Evolutionary conservation across 2,888 invertebrate genomes (phyloP).

Genomic region (Andrena praecox): DNA sequence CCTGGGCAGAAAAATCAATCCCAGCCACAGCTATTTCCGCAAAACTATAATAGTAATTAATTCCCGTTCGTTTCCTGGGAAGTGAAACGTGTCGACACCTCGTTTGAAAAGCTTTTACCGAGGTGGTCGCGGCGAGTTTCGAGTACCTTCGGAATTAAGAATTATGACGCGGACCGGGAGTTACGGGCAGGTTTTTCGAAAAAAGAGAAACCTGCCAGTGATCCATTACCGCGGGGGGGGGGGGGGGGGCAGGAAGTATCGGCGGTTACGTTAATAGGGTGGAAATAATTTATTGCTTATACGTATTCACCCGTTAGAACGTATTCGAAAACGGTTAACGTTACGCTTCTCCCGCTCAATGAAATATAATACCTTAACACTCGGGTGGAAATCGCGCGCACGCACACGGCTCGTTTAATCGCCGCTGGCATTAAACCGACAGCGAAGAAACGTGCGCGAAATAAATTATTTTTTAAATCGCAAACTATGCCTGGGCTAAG

Average conservation of each 20-base stretch:
- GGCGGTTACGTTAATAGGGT: conserved; percentile 43
- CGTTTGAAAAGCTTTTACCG: conserved; percentile 46
- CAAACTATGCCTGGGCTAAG: conserved; percentile 2
- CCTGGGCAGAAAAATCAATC: background rate
- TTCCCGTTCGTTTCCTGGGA: background rate
- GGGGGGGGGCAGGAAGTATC: conserved; percentile 33
- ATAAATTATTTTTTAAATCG: conserved; percentile 22
- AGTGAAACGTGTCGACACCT: conserved; percentile 42
- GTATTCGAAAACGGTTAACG: background rate
- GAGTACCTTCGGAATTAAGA: conserved; percentile 43
- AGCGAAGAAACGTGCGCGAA: conserved; percentile 17
- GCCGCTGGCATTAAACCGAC: conserved; percentile 18
- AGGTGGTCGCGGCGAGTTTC: background rate
- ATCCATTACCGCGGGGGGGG: conserved; percentile 25
- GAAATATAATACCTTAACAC: conserved; percentile 19
- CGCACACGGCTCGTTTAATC: conserved; percentile 22
- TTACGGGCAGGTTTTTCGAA: conserved; percentile 38
- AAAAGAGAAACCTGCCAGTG: conserved; percentile 6
- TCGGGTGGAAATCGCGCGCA: conserved; percentile 10
- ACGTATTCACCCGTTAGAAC: conserved; percentile 30
- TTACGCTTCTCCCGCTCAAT: background rate
- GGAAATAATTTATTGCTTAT: conserved; percentile 52
- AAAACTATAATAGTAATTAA: conserved; percentile 16
- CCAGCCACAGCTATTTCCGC: background rate
- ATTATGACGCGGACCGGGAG: conserved; percentile 37